phyloP scores from a whole-genome alignment of 2,888 invertebrate genomes.

The Dione juno region DNA sequence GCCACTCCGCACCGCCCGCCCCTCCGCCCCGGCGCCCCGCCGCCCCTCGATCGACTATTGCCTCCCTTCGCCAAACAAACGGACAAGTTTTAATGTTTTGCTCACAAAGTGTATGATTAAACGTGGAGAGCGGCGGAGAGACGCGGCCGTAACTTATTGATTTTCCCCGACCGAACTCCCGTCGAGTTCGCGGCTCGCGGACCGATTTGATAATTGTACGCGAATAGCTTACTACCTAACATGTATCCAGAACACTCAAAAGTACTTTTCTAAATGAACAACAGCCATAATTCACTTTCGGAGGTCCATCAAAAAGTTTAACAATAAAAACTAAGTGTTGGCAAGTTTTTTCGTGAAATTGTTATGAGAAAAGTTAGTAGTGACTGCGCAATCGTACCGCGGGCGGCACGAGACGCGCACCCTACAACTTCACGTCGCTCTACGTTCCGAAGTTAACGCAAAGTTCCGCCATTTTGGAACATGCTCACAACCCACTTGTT shows the following conservation, averaged over 20 bases:
- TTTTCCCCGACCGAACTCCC: conserved; percentile 82
- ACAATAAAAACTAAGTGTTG: conserved; percentile 54
- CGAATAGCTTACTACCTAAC: conserved; percentile 63
- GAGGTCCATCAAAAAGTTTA: conserved; percentile 56
- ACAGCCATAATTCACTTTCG: conserved; percentile 58
- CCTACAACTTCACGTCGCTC: conserved; percentile 83
- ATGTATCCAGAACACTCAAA: conserved; percentile 55
- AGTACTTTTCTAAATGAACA: conserved; percentile 58
- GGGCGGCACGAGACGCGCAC: conserved; percentile 73
- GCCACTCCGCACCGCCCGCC: conserved; percentile 46
- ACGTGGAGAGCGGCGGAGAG: conserved; percentile 83
- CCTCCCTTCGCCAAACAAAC: conserved; percentile 81
- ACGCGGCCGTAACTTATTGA: conserved; percentile 84
- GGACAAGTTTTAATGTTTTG: conserved; percentile 84
- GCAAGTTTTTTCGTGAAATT: conserved; percentile 69
- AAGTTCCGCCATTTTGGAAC: conserved; percentile 85
- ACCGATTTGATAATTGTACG: conserved; percentile 62
- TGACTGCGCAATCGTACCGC: conserved; percentile 69
- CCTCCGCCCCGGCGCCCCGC: conserved; percentile 50
- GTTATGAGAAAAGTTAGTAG: conserved; percentile 76
- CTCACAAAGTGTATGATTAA: conserved; percentile 84
- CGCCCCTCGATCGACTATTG: conserved; percentile 58
- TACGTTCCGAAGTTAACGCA: conserved; percentile 84
- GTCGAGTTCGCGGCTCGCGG: conserved; percentile 77
- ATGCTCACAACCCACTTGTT: conserved; percentile 85